These are phyloP conservation scores for Pituophis catenifer DNA, from an alignment of 2,113 vertebrate genomes.

Conservation along the genomic window DNA sequence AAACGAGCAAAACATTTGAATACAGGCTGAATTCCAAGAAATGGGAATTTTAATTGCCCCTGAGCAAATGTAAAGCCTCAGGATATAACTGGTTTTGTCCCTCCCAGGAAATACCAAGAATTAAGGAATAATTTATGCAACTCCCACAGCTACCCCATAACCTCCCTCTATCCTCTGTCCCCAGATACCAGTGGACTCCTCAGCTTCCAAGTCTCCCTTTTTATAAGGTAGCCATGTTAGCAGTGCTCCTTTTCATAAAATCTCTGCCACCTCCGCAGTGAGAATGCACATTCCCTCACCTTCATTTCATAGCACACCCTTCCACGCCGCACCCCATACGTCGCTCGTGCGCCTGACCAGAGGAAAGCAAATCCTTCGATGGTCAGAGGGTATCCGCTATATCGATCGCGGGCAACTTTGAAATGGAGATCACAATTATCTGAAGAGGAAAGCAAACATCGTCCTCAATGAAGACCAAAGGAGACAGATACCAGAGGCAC, in stretches of 20 bases:
- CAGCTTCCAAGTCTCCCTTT: background rate
- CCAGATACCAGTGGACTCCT: background rate
- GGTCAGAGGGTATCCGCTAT: conserved; percentile 86
- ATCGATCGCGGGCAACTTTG: conserved; percentile 87
- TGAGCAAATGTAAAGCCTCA: background rate
- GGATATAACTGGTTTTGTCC: background rate
- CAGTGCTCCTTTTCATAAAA: background rate
- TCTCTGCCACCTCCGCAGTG: background rate
- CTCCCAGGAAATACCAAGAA: background rate
- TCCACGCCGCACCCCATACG: conserved; percentile 80
- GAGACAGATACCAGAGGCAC: no score
- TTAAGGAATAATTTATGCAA: background rate
- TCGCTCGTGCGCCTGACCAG: conserved; percentile 86
- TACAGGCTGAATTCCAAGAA: background rate
- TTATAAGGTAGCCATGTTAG: background rate
- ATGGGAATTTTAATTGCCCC: background rate
- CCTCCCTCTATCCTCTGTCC: background rate
- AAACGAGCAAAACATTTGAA: no score
- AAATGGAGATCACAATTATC: conserved; percentile 92
- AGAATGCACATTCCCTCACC: conserved; percentile 62
- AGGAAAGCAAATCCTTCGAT: conserved; percentile 89
- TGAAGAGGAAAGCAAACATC: conserved; percentile 47
- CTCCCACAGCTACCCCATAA: background rate
- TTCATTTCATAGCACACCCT: conserved; percentile 88
- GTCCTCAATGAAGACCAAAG: background rate